Evolutionary conservation across 2,797 vertebrate genomes (phyloP).

Genomic region (Gymnoscopelus braueri): DNA sequence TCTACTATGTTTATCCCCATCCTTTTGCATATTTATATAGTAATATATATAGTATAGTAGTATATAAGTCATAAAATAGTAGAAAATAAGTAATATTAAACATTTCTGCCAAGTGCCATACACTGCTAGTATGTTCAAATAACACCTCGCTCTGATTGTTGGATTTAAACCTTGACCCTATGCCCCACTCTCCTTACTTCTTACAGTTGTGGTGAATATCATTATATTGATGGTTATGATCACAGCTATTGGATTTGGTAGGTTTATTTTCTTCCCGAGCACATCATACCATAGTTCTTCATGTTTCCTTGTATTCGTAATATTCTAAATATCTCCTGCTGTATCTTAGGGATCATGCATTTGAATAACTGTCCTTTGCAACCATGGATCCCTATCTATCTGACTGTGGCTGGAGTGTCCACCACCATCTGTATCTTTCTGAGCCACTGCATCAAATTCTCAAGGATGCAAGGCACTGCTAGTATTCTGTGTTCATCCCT

Average conservation of each 20-base stretch:
- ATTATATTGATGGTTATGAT: slow-evolving; percentile 74
- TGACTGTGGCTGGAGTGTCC: slow-evolving; percentile 60
- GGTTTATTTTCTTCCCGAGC: slow-evolving; percentile 7
- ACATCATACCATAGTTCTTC: not conserved
- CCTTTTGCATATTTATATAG: too few relatives aligned
- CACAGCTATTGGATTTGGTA: slow-evolving; percentile 67
- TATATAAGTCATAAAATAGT: too few relatives aligned
- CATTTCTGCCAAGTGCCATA: too few relatives aligned
- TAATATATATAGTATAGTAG: too few relatives aligned
- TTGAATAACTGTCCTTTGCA: slow-evolving; percentile 53
- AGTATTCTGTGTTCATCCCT: not conserved
- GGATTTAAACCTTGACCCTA: not conserved
- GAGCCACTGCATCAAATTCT: slow-evolving; percentile 38
- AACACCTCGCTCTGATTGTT: not conserved
- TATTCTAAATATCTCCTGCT: not conserved
- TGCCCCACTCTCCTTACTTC: slow-evolving; percentile 11
- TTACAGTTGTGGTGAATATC: slow-evolving; percentile 60
- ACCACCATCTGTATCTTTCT: slow-evolving; percentile 51
- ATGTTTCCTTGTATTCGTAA: not conserved
- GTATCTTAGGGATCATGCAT: slow-evolving; percentile 54
- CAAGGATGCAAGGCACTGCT: not conserved
- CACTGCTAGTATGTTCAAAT: too few relatives aligned
- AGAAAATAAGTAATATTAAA: too few relatives aligned
- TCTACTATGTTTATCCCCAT: not conserved
- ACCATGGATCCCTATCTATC: slow-evolving; percentile 67